Conservation (phyloP, 1,140 invertebrate genomes). For the Orius laevigatus region DNA sequence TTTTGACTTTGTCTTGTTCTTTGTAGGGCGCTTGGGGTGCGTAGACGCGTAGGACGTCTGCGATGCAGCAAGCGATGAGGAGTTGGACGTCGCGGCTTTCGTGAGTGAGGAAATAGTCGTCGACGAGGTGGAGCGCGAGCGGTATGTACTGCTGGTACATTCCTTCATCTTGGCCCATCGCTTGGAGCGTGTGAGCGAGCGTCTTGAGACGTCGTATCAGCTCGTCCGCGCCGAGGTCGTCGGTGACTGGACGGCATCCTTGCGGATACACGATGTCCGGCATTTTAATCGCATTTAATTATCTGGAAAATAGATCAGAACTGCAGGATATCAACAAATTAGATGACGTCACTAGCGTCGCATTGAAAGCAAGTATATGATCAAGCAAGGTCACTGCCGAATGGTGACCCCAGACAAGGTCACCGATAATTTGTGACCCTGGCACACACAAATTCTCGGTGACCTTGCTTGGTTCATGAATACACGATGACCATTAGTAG, state of each 20-base stretch:
- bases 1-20: constrained; percentile 79
- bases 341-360: no score
- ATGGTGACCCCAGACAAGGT: no score
- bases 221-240: constrained; percentile 89
- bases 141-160: constrained; percentile 87
- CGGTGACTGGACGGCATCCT: constrained; percentile 72
- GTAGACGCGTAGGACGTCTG: constrained; percentile 92
- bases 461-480: no score
- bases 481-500: no score
- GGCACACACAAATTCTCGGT: no score
- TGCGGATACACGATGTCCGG: constrained; percentile 68
- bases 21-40: constrained; percentile 97
- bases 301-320: constrained; percentile 9
- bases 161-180: constrained; percentile 88
- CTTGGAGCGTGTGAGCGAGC: constrained; percentile 82
- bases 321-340: not conserved
- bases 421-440: no score
- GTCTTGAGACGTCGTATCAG: constrained; percentile 86
- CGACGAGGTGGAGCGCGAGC: constrained; percentile 80
- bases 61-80: constrained; percentile 90
- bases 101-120: constrained; percentile 83
- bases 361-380: no score
- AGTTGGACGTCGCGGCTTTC: constrained; percentile 84
- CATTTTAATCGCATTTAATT: constrained; percentile 17
- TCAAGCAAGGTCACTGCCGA: no score